phyloP scores from a whole-genome alignment of 64 coral and sea anemone species.

The Acropora tenuis region DNA sequence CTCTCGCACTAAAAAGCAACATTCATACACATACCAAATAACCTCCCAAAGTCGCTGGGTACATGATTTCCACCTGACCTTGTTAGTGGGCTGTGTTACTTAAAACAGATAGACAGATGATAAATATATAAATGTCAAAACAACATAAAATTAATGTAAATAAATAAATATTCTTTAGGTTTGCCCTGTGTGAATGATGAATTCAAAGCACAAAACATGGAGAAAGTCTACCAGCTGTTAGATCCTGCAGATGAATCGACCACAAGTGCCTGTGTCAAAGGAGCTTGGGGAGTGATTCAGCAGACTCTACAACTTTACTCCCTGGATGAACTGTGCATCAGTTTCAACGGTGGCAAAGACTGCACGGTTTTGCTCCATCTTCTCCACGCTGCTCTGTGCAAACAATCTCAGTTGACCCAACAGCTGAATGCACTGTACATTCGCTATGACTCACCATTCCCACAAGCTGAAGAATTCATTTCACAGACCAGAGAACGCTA shows the following conservation, averaged over 20 bases:
- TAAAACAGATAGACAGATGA: no score
- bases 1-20: no score
- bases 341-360: slow-evolving; percentile 99
- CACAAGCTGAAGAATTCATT: slow-evolving; percentile 90
- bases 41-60: no score
- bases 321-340: slow-evolving; percentile 89
- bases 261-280: slow-evolving; percentile 89
- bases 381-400: slow-evolving; percentile 66
- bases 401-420: neutral
- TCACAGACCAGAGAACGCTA: slow-evolving; percentile 67
- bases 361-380: slow-evolving; percentile 90
- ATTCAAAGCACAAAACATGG: neutral
- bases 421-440: slow-evolving; percentile 91
- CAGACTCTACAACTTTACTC: slow-evolving; percentile 77
- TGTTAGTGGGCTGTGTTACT: no score
- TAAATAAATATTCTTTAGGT: neutral
- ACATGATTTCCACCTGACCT: no score
- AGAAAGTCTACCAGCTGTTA: slow-evolving; percentile 64
- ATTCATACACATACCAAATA: no score
- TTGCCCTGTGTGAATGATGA: neutral
- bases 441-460: slow-evolving; percentile 78
- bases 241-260: slow-evolving; percentile 67
- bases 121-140: neutral
- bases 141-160: neutral
- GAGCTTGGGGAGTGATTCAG: slow-evolving; percentile 93